Conservation (phyloP, 2,113 vertebrate species). For the Dromiciops gliroides region DNA sequence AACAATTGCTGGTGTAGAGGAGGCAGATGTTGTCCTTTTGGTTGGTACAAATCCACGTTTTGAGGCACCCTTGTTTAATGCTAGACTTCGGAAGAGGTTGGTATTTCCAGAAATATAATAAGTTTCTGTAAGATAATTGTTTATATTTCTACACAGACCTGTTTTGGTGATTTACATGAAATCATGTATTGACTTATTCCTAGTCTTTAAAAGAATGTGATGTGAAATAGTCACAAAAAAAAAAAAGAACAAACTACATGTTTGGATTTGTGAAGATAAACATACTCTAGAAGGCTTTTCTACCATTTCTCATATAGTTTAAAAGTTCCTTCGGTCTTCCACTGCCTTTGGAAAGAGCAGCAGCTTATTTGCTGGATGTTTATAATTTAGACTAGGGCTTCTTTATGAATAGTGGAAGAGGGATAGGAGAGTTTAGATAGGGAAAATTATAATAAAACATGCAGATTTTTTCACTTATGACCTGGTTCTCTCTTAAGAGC, state of each 20-base stretch:
- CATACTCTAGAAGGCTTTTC: background rate
- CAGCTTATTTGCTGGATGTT: background rate
- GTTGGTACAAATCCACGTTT: slow-evolving; percentile 97
- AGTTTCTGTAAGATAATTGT: background rate
- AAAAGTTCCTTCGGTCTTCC: background rate
- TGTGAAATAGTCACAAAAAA: background rate
- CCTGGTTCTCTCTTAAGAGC: background rate
- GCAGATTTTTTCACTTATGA: background rate
- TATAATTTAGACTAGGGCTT: background rate
- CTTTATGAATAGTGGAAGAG: background rate
- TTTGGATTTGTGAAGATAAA: background rate
- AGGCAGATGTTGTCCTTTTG: slow-evolving; percentile 93
- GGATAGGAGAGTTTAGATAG: background rate
- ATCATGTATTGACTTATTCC: slow-evolving; percentile 24
- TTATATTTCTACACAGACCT: slow-evolving; percentile 3
- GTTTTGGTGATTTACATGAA: slow-evolving; percentile 3
- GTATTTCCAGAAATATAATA: slow-evolving; percentile 58
- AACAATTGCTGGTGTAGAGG: slow-evolving; percentile 95
- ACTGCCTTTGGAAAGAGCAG: background rate
- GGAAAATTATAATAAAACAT: background rate
- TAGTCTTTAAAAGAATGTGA: slow-evolving; percentile 10
- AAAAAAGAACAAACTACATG: background rate
- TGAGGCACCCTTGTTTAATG: slow-evolving; percentile 97
- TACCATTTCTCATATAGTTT: background rate
- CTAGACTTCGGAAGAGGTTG: slow-evolving; percentile 96